Evolutionary conservation across 2,888 invertebrate species (phyloP).

Genomic region (Pteria penguin): DNA sequence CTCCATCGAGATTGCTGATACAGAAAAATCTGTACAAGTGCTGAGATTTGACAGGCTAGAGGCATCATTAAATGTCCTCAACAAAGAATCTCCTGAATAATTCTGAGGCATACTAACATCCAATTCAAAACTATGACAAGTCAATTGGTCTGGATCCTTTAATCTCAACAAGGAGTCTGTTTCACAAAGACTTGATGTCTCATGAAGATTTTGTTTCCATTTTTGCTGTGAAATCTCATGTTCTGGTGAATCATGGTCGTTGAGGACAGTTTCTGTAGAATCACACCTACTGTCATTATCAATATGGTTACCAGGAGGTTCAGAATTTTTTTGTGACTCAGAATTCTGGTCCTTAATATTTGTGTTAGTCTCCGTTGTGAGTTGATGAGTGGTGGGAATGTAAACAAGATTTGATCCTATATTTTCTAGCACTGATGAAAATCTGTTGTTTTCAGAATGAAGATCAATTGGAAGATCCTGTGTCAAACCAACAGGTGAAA

Average conservation of each 20-base stretch:
- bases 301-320: not conserved
- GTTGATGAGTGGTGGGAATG: constrained; percentile 74
- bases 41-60: constrained; percentile 77
- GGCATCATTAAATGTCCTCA: constrained; percentile 67
- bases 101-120: constrained; percentile 63
- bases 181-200: constrained; percentile 59
- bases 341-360: constrained; percentile 12
- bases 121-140: constrained; percentile 67
- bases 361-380: constrained; percentile 50
- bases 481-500: constrained; percentile 67
- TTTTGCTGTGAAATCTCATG: constrained; percentile 29
- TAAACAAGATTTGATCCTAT: constrained; percentile 72
- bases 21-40: constrained; percentile 75
- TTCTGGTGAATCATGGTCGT: constrained; percentile 44
- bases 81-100: constrained; percentile 60
- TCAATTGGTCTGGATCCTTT: constrained; percentile 63
- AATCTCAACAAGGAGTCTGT: constrained; percentile 56
- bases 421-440: constrained; percentile 75
- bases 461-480: constrained; percentile 68
- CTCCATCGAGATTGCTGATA: constrained; percentile 72
- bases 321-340: not conserved
- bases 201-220: constrained; percentile 41
- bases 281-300: constrained; percentile 32
- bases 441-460: constrained; percentile 60
- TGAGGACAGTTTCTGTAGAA: constrained; percentile 53